These are phyloP conservation scores for Sitobion miscanthi DNA, from an alignment of 1,140 invertebrate species.

Conservation along the genomic window DNA sequence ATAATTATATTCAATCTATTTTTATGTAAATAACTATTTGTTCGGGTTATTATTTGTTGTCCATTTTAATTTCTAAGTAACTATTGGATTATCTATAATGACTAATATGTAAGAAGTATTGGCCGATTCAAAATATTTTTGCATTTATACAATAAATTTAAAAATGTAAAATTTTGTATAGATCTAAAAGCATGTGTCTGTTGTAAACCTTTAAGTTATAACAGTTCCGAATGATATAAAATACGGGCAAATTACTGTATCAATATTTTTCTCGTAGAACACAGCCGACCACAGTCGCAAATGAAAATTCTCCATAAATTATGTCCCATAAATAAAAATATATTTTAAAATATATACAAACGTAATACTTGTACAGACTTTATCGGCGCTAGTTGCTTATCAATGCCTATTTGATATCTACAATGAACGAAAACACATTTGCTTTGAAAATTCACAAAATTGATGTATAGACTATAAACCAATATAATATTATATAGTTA, in stretches of 20 bases:
- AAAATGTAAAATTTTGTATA: background rate
- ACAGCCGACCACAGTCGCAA: background rate
- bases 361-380: background rate
- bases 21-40: background rate
- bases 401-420: too few relatives aligned
- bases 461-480: background rate
- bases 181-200: background rate
- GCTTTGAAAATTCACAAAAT: background rate
- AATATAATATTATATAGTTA: background rate
- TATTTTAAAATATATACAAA: background rate
- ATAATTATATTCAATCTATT: background rate
- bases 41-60: background rate
- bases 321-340: background rate
- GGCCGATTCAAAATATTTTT: too few relatives aligned
- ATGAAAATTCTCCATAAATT: too few relatives aligned
- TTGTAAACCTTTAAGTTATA: background rate
- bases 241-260: too few relatives aligned
- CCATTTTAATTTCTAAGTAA: background rate
- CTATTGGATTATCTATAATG: background rate
- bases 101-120: background rate
- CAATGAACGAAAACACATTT: too few relatives aligned
- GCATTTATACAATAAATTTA: too few relatives aligned
- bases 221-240: background rate
- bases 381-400: background rate
- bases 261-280: background rate